Conservation (phyloP, 92 coral and sea anemone genomes). For the Phenganax marumi region DNA sequence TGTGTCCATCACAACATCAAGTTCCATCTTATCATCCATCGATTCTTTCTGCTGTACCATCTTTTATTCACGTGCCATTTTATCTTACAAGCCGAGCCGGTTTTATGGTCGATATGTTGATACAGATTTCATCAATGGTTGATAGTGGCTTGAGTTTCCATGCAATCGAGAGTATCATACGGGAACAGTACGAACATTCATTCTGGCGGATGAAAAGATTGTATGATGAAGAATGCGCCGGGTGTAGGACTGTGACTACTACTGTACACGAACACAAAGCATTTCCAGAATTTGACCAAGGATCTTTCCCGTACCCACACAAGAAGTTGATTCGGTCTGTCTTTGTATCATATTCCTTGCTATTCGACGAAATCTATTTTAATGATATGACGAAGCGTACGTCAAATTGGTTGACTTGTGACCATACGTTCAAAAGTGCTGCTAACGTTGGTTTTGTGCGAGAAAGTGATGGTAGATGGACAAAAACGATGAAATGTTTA, state of each 20-base stretch:
- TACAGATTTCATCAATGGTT: conserved; percentile 36
- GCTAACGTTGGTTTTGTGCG: conserved; percentile 38
- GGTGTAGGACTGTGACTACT: not conserved
- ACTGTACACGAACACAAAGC: not conserved
- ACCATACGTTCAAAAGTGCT: conserved; percentile 48
- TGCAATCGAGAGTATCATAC: conserved; percentile 30
- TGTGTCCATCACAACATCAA: no score
- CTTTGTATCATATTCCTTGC: conserved; percentile 16
- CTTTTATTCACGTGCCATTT: conserved; percentile 40
- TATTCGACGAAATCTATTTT: conserved; percentile 5
- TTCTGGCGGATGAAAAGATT: conserved; percentile 2
- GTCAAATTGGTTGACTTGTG: conserved; percentile 39
- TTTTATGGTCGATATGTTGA: conserved; percentile 32
- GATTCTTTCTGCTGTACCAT: conserved; percentile 23
- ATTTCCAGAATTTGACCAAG: conserved; percentile 26
- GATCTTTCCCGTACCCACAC: conserved; percentile 41
- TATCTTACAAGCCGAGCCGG: conserved; percentile 47
- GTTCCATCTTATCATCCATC: no score
- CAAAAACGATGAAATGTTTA: conserved; percentile 18
- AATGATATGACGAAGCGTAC: conserved; percentile 20
- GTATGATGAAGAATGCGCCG: not conserved
- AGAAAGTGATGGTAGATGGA: conserved; percentile 27
- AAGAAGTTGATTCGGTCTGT: conserved; percentile 9
- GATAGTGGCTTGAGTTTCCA: conserved; percentile 49
- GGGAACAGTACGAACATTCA: conserved; percentile 37